Evolutionary conservation across 1,140 invertebrate genomes (phyloP).

Genomic region (Pseudoatta argentina): DNA sequence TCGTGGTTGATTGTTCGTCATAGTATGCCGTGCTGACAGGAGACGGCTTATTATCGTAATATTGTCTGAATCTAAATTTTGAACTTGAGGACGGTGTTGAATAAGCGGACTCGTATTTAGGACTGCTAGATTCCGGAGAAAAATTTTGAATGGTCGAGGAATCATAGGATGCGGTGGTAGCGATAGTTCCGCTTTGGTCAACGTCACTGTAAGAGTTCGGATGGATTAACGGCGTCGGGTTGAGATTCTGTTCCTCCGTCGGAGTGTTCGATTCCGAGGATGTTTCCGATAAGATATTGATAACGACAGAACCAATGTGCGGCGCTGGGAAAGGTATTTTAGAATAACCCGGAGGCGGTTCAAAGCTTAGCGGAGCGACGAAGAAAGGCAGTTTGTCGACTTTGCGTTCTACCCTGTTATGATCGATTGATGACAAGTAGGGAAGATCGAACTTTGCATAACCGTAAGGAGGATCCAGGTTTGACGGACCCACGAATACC

Average conservation of each 20-base stretch:
- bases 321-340: conserved; percentile 94
- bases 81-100: conserved; percentile 52
- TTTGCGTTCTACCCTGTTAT: conserved; percentile 90
- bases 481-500: conserved; percentile 93
- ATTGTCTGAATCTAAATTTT: conserved; percentile 77
- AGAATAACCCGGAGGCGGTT: conserved; percentile 92
- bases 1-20: conserved; percentile 44
- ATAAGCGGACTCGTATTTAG: conserved; percentile 73
- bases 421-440: conserved; percentile 91
- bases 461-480: conserved; percentile 89
- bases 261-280: conserved; percentile 26
- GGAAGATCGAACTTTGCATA: conserved; percentile 94
- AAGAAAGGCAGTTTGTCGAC: conserved; percentile 92
- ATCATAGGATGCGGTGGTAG: conserved; percentile 73
- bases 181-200: conserved; percentile 29
- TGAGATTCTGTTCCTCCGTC: conserved; percentile 73
- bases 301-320: conserved; percentile 93
- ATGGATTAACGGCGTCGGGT: conserved; percentile 76
- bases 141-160: conserved; percentile 75
- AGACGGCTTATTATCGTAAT: conserved; percentile 73
- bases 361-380: conserved; percentile 93
- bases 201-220: conserved; percentile 78
- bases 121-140: conserved; percentile 74
- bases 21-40: conserved; percentile 62
- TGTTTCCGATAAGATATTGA: conserved; percentile 85